Conservation (phyloP, 2,113 vertebrate species). For the Pionites leucogaster region DNA sequence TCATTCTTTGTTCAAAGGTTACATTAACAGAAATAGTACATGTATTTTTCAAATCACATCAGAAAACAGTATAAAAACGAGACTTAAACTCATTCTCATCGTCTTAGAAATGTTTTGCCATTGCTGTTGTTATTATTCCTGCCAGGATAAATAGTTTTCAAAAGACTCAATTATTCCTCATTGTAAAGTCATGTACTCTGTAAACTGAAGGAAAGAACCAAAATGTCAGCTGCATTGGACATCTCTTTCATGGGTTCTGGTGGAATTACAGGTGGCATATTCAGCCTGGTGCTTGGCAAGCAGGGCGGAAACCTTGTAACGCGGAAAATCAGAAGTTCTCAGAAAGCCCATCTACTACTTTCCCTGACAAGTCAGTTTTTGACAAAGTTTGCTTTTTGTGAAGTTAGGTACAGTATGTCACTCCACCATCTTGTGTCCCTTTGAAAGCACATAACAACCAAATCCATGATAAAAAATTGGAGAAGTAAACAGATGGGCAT, state of each 20-base stretch:
- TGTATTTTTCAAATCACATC: background rate
- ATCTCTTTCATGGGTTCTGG: background rate
- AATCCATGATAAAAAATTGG: background rate
- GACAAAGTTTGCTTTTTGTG: background rate
- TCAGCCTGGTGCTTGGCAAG: background rate
- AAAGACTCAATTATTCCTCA: background rate
- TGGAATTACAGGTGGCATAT: background rate
- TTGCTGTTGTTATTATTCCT: background rate
- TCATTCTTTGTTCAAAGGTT: background rate
- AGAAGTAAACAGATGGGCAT: background rate
- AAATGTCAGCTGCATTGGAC: background rate
- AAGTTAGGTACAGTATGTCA: background rate
- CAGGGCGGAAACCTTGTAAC: background rate
- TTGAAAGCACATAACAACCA: background rate
- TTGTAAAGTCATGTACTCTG: background rate
- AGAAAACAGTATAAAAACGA: background rate
- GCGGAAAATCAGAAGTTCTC: background rate
- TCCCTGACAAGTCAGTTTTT: background rate
- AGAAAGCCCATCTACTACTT: background rate
- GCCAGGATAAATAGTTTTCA: background rate
- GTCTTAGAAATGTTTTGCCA: background rate
- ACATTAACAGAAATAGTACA: background rate
- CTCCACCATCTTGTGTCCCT: background rate
- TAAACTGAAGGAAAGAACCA: background rate
- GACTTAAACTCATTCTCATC: background rate